phyloP scores from a whole-genome alignment of 2,113 vertebrate species.

The Electrona antarctica region DNA sequence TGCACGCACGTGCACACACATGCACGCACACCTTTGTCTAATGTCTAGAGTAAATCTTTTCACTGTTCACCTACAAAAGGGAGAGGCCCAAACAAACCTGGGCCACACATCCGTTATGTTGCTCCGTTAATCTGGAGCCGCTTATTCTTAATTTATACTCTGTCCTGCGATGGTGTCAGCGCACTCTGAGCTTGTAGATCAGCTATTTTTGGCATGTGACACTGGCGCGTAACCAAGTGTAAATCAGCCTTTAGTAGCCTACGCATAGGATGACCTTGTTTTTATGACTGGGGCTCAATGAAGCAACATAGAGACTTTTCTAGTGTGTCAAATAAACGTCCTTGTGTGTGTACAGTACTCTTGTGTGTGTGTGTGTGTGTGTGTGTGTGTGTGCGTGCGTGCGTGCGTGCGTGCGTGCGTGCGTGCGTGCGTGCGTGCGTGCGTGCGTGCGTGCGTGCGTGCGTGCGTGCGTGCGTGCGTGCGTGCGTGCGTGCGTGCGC shows the following conservation, averaged over 20 bases:
- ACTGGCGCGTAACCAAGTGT: too few relatives aligned
- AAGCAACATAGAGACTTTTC: not conserved
- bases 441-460: not conserved
- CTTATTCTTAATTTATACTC: not conserved
- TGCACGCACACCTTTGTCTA: slow-evolving; percentile 22
- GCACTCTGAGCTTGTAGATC: too few relatives aligned
- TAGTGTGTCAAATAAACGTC: not conserved
- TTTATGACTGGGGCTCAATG: not conserved
- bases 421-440: not conserved
- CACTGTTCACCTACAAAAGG: not conserved
- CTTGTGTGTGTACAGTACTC: too few relatives aligned
- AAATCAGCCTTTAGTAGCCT: not conserved
- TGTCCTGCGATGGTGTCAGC: too few relatives aligned
- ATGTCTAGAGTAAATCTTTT: slow-evolving; percentile 14
- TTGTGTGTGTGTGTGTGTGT: not conserved
- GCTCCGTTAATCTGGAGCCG: not conserved
- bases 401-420: not conserved
- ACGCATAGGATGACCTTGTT: not conserved
- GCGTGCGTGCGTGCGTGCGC: not conserved
- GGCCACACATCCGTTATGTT: not conserved
- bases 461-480: not conserved
- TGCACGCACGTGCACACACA: slow-evolving; percentile 3
- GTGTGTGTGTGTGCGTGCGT: not conserved
- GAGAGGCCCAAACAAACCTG: not conserved
- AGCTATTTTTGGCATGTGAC: too few relatives aligned